Evolutionary conservation across 2,797 vertebrate species (phyloP).

Genomic region (Melanotaenia nigrans): DNA sequence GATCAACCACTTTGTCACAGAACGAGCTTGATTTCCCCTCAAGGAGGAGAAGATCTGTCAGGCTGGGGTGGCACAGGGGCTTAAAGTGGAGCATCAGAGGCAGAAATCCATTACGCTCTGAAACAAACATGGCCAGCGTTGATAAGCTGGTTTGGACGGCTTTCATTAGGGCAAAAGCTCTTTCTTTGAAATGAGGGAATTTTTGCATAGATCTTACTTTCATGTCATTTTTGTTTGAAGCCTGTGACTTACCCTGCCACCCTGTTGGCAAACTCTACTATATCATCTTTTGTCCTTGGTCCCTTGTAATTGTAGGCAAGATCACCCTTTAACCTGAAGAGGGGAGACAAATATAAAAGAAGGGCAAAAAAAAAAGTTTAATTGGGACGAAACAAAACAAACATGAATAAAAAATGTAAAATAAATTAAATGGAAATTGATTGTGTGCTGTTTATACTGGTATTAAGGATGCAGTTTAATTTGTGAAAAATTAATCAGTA

Average conservation of each 20-base stretch:
- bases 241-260: conserved; percentile 91
- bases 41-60: conserved; percentile 62
- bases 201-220: conserved; percentile 2
- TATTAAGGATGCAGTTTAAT: not conserved
- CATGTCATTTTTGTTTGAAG: conserved; percentile 3
- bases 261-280: conserved; percentile 97
- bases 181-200: conserved; percentile 33
- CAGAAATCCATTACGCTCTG: conserved; percentile 42
- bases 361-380: not conserved
- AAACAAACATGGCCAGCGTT: conserved; percentile 58
- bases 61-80: conserved; percentile 58
- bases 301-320: conserved; percentile 97
- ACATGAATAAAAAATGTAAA: not conserved
- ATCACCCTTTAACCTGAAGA: conserved; percentile 92
- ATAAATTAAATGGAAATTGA: not conserved
- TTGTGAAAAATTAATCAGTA: no score
- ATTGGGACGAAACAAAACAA: not conserved
- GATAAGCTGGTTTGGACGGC: conserved; percentile 47
- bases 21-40: conserved; percentile 62
- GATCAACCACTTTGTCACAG: conserved; percentile 65
- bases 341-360: conserved; percentile 2
- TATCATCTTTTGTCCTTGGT: conserved; percentile 96
- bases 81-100: conserved; percentile 60
- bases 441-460: not conserved
- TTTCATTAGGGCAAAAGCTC: conserved; percentile 27